A percentile compares a stretch with the other conserved stretches of the same genome.
Evolutionary conservation across 2,113 vertebrate genomes (phyloP).

Genomic region (Oceanites oceanicus): DNA sequence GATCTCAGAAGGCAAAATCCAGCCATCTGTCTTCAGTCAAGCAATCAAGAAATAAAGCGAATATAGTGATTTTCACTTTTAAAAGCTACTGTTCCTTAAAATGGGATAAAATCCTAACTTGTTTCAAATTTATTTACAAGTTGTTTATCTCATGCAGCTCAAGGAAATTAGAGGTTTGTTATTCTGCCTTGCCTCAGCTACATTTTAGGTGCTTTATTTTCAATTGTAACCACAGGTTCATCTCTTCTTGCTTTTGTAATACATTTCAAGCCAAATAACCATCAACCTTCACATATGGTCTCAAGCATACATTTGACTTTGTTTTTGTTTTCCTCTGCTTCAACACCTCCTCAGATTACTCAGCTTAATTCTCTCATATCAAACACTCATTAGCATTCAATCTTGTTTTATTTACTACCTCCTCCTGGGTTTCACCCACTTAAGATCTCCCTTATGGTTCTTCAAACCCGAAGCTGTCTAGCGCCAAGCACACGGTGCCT

Average conservation of each 20-base stretch:
- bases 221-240: neutral
- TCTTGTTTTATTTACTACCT: conserved; percentile 51
- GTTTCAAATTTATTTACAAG: neutral
- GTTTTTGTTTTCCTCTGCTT: conserved; percentile 37
- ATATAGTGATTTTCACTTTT: neutral
- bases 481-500: neutral
- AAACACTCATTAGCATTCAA: conserved; percentile 33
- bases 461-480: neutral
- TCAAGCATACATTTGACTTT: conserved; percentile 24
- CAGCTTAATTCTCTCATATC: conserved; percentile 30
- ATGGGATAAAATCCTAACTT: neutral
- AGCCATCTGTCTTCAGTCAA: neutral
- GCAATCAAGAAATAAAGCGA: neutral
- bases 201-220: neutral
- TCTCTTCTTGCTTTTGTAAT: neutral
- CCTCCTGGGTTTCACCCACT: conserved; percentile 48
- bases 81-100: neutral
- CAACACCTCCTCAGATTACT: conserved; percentile 60
- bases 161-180: neutral
- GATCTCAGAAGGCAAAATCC: neutral
- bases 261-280: conserved; percentile 11
- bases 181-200: neutral
- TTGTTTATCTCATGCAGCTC: neutral
- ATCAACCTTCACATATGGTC: conserved; percentile 17
- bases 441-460: conserved; percentile 25